Evolutionary conservation across 1,140 invertebrate species (phyloP).

Genomic region (Ptiloglossa arizonensis): DNA sequence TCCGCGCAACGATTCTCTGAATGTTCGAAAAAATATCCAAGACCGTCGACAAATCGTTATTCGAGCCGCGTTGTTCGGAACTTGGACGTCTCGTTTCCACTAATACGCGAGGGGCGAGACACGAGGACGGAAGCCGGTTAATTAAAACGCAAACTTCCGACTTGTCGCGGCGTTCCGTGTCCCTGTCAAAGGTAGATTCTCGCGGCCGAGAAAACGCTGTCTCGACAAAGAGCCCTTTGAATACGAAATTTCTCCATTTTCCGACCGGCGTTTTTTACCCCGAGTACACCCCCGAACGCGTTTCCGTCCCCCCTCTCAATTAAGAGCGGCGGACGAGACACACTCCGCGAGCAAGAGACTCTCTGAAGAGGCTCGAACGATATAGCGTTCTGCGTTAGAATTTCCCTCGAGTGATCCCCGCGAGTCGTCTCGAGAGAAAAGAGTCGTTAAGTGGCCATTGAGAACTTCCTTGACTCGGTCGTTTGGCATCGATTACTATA

Average conservation of each 20-base stretch:
- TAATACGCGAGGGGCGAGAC: not conserved
- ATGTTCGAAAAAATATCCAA: not conserved
- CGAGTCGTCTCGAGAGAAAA: not conserved
- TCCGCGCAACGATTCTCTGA: no score
- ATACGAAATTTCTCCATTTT: conserved; percentile 31
- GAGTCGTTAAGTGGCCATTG: conserved; percentile 35
- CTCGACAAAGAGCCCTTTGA: conserved; percentile 36
- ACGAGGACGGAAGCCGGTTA: not conserved
- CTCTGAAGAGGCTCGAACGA: not conserved
- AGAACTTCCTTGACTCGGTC: conserved; percentile 10
- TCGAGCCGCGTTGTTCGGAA: no score
- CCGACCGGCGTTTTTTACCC: not conserved
- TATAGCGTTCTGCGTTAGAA: conserved; percentile 8
- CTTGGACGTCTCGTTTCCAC: conserved; percentile 1
- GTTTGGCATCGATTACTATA: conserved; percentile 16
- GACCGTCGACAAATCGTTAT: not conserved
- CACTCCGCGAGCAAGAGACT: no score
- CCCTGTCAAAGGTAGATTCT: conserved; percentile 8
- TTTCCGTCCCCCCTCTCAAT: not conserved
- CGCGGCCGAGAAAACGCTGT: not conserved
- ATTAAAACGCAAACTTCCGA: conserved; percentile 33
- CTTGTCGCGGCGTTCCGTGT: not conserved
- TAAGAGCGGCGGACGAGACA: conserved; percentile 1
- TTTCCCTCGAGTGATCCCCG: not conserved
- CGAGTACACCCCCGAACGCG: not conserved